Base-by-base conservation (phyloP, 2,113 vertebrate species). In the Deroptyus accipitrinus region DNA sequence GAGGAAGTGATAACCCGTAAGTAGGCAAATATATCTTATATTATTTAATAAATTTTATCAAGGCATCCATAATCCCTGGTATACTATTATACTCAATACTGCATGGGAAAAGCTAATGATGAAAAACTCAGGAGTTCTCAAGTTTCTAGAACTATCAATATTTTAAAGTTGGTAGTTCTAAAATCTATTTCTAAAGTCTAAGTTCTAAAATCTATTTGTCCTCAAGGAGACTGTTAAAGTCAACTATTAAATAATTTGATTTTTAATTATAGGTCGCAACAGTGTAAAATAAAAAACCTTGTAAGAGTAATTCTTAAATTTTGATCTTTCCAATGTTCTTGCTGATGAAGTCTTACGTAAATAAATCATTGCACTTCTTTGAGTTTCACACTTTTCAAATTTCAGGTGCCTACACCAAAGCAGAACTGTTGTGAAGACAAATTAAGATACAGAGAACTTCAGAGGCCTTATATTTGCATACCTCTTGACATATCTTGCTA, bases 381-480 rank as follows among this genome's bases (percentile, higher is more conserved):
- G 41, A 61, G 19, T 91, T 90, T 64, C 2, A 1, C 12, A 13
- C 8, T 37, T 20, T 67, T 52, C 62, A 84, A 57, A 89, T 64
- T 35, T 12, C 33, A 64, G 13, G 3, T 61, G 11, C 37, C 10
- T 30, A 61, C 37, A 16, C 17, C 49, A 25, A 81, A 49, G 11
- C 2, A 9, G 15, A 92, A 63, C 4, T 15, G 9, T 30, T 79
- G 16, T 5, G 2, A 78, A 77, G 20, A 48, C 15, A 49, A 75
- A 52, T 59, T 55, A 27, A 52, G 39, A 17, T 22, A 33, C 11
- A n/a, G 39, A 81, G 27, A 66, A 63, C 11, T 63, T 75, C 9
- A 31, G 31, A 63, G 13, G 42, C 18, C 11, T 1, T 0, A 12
- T 2, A 3, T 44, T 72, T 2, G 2, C 10, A 30, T 59, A 57